Base-by-base conservation (phyloP, 1,140 invertebrate species). In the Magallana gigas region DNA sequence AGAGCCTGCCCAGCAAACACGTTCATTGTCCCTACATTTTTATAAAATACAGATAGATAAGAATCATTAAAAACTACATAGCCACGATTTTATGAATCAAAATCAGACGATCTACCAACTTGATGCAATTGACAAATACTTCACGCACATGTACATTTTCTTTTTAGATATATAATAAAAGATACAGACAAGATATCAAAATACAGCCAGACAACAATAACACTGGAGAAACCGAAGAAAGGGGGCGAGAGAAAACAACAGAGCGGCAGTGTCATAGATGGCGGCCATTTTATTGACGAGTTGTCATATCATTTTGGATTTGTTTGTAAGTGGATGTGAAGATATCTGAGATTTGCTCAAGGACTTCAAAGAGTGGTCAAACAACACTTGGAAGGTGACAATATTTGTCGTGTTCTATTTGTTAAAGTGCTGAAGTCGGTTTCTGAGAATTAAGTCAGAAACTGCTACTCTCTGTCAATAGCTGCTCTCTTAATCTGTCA, bases 401-500 rank as follows among this genome's bases (percentile, higher is more conserved):
- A 76, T 76, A 76, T 76, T 76, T 76, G 68, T 76, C 12, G 68
- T 76, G 68, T 76, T 11, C 18, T 76, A 76, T 76, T 76, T 76
- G 23, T 76, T 4, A 11, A 76, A 36, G 68, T 76, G 68, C 36
- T 76, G 68, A 36, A 76, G 68, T 76, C 68, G 68, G 23, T 29
- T 76, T 29, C 18, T 29, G 9, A 76, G 68, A 29, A 76, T 76
- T 76, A 76, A 18, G 23, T 29, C 8, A 76, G 68, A 76, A 76
- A 76, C 68, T 76, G 68, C 68, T 76, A 76, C 68, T 76, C 11
- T 76, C 18, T 76, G 68, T 76, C 68, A 76, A 76, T 76, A 76
- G 23, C 23, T 29, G 12, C 68, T 76, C 9, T 18, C 64, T 71
- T 23, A 76, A 76, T 76, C 68, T 36, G 68, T 29, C 68, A 76